Evolutionary conservation across 2,797 vertebrate genomes (phyloP), one percentile per base, ranked within the genome.

Genomic region (Cyclura pinguis): DNA sequence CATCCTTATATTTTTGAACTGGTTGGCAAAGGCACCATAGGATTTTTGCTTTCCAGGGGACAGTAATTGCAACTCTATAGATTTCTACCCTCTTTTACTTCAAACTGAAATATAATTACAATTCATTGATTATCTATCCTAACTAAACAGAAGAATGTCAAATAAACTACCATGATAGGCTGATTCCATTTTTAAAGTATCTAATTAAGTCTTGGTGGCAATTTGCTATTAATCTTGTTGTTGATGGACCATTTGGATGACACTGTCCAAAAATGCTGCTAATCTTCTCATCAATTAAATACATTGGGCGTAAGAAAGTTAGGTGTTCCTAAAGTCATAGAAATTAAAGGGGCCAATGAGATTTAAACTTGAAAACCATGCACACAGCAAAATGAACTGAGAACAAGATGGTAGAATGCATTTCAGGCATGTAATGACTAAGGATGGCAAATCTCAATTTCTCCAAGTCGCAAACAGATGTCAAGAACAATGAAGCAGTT

Each of bases 31-130:
- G 64, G 38, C 77, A 92, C 88, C 85, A 80, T 74, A 86, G 76
- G 90, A 82, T 86, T 93, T 87, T 27, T 52, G 88, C 16, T 88
- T 91, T 76, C 78, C 52, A n/a, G 22, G 74, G 64, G 84, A 88
- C 83, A 85, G 87, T 91, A 85, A 91, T 92, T 93, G 69, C 64
- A 91, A 80, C 38, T 13, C 20, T 86, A 74, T 89, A 74, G 85
- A 52, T 84, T 80, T 93, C 69, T 88, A 87, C 90, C 80, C 52
- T 91, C 35, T 59, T 84, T 52, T 91, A 93, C 91, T 57, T 84
- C 52, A 92, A 94, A 95, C 59, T 91, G 84, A 67, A 87, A 95
- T 95, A 92, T 76, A 91, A 94, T 91, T 89, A 91, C 73, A 52
- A 85, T 0, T 0, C 82, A 64, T 42, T 87, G 73, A 89, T 82